Conservation (phyloP, 2,797 vertebrate genomes). For the Oophaga sylvatica region DNA sequence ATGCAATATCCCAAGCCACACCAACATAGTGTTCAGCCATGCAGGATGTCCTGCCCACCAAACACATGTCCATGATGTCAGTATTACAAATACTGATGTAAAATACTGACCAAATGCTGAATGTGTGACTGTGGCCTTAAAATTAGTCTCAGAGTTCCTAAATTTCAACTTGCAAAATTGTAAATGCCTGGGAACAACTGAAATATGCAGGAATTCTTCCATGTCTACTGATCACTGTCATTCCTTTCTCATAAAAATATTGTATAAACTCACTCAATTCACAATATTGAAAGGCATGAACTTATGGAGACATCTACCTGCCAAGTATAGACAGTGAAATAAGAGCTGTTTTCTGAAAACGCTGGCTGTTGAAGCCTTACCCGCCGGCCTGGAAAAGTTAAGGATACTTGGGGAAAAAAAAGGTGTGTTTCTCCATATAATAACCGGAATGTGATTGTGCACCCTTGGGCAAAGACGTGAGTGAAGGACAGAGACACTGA, state of each 20-base stretch:
- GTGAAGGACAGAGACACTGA: slow-evolving; percentile 65
- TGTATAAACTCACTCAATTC: neutral
- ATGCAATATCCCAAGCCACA: no score
- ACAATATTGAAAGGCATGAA: slow-evolving; percentile 20
- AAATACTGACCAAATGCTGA: no score
- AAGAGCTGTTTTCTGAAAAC: slow-evolving; percentile 53
- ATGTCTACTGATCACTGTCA: neutral
- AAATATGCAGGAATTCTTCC: neutral
- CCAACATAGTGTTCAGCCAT: no score
- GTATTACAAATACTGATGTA: no score
- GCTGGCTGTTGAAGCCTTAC: slow-evolving; percentile 50
- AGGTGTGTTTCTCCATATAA: slow-evolving; percentile 59
- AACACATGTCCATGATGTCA: no score
- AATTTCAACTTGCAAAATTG: neutral
- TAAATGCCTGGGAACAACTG: neutral
- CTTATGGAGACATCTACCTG: slow-evolving; percentile 7
- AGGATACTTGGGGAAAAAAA: slow-evolving; percentile 63
- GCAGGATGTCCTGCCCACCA: no score
- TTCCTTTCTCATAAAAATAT: neutral
- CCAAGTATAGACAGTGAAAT: slow-evolving; percentile 29
- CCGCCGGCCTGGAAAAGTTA: slow-evolving; percentile 63
- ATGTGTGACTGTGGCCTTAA: neutral
- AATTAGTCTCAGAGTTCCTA: neutral
- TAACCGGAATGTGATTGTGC: slow-evolving; percentile 36
- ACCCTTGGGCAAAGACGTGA: slow-evolving; percentile 68